Evolutionary conservation across 2,888 invertebrate species (phyloP), one percentile per base, ranked within the genome.

Genomic region (Eledona agricola): DNA sequence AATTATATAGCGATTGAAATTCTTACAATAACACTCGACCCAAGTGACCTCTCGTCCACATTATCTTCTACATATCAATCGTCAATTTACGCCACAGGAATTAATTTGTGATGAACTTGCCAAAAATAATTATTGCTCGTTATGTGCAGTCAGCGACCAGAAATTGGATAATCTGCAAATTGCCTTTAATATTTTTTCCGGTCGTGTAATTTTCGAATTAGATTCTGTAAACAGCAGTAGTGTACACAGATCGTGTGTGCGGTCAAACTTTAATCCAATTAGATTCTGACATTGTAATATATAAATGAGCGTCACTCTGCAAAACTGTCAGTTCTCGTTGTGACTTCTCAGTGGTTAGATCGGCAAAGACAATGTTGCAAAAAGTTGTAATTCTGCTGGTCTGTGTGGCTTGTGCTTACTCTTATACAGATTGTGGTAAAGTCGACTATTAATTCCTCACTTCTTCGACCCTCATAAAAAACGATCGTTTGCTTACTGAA

Each of bases 231-330:
- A 40, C 10, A 26, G 12, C 28, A 23, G 9, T n/a, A 16, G 7
- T 34, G 28, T 40, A 28, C 40, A 28, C 28, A 42, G 42, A 42
- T 29, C 29, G 29, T 29, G 31, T 29, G 28, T 31, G 42, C 20
- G 42, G 42, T 42, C 31, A 42, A 40, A 12, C 42, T 7, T 16
- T 42, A 31, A 31, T 42, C 15, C 20, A 42, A 42, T 29, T 42
- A 42, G 42, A 42, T 42, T 29, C 29, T 40, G 10, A 42, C 42
- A 26, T 42, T 28, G 20, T 42, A n/a, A n/a, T n/a, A 42, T 42
- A 42, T 42, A 19, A 20, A 13, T 11, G n/a, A 31, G 7, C 7
- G 42, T 22, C 31, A 22, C 31, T 29, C 42, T 15, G 11, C 19
- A 10, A 31, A 20, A 29, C 20, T 10, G 42, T 15, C 42, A 42